Conservation (phyloP, 2,113 vertebrate species). For the Takifugu bimaculatus region DNA sequence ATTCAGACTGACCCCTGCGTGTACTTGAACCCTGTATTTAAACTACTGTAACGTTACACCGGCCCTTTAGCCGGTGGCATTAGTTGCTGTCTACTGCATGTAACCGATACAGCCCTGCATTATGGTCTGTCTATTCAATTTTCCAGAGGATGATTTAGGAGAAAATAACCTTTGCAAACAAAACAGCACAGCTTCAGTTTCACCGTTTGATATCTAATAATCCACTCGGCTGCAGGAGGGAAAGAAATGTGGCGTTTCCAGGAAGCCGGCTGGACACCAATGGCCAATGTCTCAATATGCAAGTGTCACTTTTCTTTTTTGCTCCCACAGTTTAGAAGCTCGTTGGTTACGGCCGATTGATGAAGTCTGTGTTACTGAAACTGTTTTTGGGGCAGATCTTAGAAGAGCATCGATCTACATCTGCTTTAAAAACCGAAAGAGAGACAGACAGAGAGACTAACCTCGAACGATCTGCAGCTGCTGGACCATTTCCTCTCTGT, state of each 20-base stretch:
- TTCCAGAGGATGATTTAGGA: conserved; percentile 68
- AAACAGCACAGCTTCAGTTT: conserved; percentile 58
- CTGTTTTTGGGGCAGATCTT: conserved; percentile 11
- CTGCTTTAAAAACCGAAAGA: conserved; percentile 24
- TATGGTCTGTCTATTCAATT: conserved; percentile 65
- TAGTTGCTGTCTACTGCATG: conserved; percentile 69
- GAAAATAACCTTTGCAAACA: conserved; percentile 64
- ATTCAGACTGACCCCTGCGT: conserved; percentile 67
- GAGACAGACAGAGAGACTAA: conserved; percentile 73
- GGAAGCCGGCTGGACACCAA: conserved; percentile 39
- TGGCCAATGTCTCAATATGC: conserved; percentile 59
- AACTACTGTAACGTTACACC: conserved; percentile 67
- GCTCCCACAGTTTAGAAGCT: conserved; percentile 1
- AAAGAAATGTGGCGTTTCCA: conserved; percentile 35
- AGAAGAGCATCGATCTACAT: conserved; percentile 50
- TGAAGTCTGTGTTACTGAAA: conserved; percentile 9
- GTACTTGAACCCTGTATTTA: conserved; percentile 69
- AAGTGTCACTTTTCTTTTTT: conserved; percentile 71
- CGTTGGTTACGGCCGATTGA: conserved; percentile 14
- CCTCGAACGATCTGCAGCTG: conserved; percentile 98
- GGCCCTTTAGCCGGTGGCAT: conserved; percentile 65
- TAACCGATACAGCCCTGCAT: conserved; percentile 68
- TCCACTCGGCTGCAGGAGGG: conserved; percentile 19
- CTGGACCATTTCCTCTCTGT: conserved; percentile 98
- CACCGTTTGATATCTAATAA: conserved; percentile 43